Evolutionary conservation across 2,113 vertebrate species (phyloP).

Genomic region (Oplegnathus fasciatus): DNA sequence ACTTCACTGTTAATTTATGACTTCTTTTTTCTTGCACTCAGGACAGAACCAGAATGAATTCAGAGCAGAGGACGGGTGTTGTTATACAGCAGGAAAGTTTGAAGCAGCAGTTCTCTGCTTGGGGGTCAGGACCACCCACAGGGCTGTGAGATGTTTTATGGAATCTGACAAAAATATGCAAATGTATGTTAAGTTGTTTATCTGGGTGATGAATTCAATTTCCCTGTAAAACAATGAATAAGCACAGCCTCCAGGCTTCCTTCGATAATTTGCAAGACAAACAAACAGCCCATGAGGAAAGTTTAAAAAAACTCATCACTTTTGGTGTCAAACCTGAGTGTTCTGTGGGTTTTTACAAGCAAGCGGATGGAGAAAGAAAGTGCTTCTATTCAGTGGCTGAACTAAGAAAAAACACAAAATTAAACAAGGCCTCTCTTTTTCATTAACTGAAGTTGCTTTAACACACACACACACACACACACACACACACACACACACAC

Average conservation of each 20-base stretch:
- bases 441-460: conserved; percentile 24
- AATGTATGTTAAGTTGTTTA: conserved; percentile 55
- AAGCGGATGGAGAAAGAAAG: background rate
- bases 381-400: background rate
- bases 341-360: conserved; percentile 2
- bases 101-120: conserved; percentile 40
- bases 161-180: conserved; percentile 65
- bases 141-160: conserved; percentile 44
- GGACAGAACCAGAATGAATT: conserved; percentile 36
- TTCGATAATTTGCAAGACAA: conserved; percentile 24
- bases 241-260: background rate
- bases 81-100: conserved; percentile 20
- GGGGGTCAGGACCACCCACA: conserved; percentile 50
- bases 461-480: background rate
- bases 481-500: background rate
- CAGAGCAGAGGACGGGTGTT: background rate
- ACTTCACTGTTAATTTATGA: conserved; percentile 39
- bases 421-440: conserved; percentile 21
- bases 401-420: conserved; percentile 1
- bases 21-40: conserved; percentile 31
- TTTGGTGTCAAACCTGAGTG: conserved; percentile 12
- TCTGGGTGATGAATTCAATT: conserved; percentile 60
- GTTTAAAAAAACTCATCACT: background rate
- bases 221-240: conserved; percentile 38
- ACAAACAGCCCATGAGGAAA: conserved; percentile 2